Base-by-base conservation (phyloP, 2,888 invertebrate genomes). In the Norana najaformis region DNA sequence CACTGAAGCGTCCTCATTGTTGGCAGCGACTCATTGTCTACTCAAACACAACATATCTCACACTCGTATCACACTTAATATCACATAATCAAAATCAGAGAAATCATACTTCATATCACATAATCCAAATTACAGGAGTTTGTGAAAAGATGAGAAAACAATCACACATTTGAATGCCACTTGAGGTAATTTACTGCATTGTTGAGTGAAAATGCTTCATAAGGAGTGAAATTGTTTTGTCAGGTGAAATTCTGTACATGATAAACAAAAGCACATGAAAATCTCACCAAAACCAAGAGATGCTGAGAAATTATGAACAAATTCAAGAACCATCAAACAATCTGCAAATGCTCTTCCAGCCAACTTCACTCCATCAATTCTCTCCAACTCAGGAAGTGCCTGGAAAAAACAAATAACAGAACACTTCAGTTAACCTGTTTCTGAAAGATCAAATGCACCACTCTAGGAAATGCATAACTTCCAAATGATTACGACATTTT, bases 291-390 rank as follows among this genome's bases (percentile, higher is more conserved):
- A 98, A 90, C 98, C 98, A 2, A 99, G 96, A 0, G 98, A 98
- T 95, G 98, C 97, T 16, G 98, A 98, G 94, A 99, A 99, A 95
- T 98, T 99, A 93, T 98, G 97, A 92, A 99, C 96, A 95, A 99
- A 99, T 95, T 99, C 99, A 94, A 97, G 97, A n/a, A 98, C 97
- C 97, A 99, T 98, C 37, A 99, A 96, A 88, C 97, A 96, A 95
- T 99, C 97, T 0, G 97, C 97, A 96, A 98, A 97, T 0, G 98
- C 98, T 94, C 97, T 97, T 0, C 98, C 98, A 0, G 97, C 96
- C 89, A 99, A 95, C 93, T 96, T 96, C 90, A 97, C 95, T 1
- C 97, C 97, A 0, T 97, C 96, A 92, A 99, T 96, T 92, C 98
- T 96, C 90, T 96, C 96, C 90, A 97, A 95, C 8, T 94, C 94